Evolutionary conservation across 2,113 vertebrate species (phyloP).

Genomic region (Hippolais icterina): DNA sequence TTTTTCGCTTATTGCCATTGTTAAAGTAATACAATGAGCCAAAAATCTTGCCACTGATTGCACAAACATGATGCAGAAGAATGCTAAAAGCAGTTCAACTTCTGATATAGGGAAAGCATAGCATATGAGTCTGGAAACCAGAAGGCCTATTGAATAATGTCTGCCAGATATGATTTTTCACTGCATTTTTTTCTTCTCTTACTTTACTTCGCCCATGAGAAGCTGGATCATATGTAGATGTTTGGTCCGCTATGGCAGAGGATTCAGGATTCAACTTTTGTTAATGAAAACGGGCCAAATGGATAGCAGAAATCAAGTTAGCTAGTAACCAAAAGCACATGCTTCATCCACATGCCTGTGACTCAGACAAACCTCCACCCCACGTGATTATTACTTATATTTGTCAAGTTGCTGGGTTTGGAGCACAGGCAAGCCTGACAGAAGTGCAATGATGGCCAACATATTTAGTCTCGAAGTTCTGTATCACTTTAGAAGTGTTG

Average conservation of each 20-base stretch:
- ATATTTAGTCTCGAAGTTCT: not conserved
- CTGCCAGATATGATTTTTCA: not conserved
- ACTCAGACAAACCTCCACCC: not conserved
- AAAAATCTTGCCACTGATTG: not conserved
- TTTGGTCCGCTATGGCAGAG: not conserved
- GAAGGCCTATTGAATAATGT: not conserved
- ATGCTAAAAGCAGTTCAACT: not conserved
- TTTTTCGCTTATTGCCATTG: not conserved
- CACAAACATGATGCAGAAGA: not conserved
- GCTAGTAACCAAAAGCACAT: not conserved
- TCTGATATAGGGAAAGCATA: not conserved
- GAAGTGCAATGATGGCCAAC: not conserved
- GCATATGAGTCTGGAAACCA: not conserved
- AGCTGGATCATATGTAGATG: not conserved
- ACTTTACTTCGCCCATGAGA: not conserved
- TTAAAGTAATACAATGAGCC: not conserved
- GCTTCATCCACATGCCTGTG: not conserved
- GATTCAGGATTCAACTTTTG: not conserved
- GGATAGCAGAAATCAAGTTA: not conserved
- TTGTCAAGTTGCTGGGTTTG: not conserved
- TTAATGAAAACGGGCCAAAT: not conserved
- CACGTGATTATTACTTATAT: not conserved
- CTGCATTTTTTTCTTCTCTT: not conserved
- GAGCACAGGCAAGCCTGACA: not conserved
- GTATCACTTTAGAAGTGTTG: not conserved